Conservation (phyloP, 2,113 vertebrate genomes). For the Pluvianellus socialis region DNA sequence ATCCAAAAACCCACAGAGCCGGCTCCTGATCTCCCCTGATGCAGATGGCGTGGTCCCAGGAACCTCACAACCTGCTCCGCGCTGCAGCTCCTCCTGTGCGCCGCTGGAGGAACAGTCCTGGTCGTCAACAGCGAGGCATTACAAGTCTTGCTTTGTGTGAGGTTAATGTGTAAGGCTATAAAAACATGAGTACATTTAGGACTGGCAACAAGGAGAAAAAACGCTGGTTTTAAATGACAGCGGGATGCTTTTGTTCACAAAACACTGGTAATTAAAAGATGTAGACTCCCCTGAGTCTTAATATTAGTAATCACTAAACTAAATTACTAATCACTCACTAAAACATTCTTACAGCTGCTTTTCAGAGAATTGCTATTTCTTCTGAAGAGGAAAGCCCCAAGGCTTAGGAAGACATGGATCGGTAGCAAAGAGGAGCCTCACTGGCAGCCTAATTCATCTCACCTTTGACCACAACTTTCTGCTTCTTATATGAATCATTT, state of each 20-base stretch:
- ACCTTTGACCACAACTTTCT: slow-evolving; percentile 11
- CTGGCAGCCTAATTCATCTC: background rate
- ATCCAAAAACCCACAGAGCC: background rate
- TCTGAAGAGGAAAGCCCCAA: accelerated
- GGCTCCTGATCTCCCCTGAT: background rate
- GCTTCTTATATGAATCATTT: background rate
- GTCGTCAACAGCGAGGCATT: background rate
- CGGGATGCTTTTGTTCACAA: background rate
- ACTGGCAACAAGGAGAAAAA: background rate
- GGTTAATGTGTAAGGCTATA: background rate
- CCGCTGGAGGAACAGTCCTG: accelerated
- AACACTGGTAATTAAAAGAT: background rate
- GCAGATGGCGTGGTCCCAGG: background rate
- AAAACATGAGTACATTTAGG: background rate
- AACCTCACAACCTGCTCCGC: background rate
- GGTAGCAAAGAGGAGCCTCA: background rate
- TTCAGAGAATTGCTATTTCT: background rate
- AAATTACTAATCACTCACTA: too few species aligned
- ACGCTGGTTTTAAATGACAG: background rate
- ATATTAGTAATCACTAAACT: too few species aligned
- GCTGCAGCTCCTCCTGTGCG: background rate
- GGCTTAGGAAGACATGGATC: background rate
- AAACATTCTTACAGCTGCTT: background rate
- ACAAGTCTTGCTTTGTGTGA: background rate
- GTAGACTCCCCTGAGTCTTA: background rate